phyloP scores from a whole-genome alignment of 1,140 invertebrate species.

The Oreohelix idahoensis region DNA sequence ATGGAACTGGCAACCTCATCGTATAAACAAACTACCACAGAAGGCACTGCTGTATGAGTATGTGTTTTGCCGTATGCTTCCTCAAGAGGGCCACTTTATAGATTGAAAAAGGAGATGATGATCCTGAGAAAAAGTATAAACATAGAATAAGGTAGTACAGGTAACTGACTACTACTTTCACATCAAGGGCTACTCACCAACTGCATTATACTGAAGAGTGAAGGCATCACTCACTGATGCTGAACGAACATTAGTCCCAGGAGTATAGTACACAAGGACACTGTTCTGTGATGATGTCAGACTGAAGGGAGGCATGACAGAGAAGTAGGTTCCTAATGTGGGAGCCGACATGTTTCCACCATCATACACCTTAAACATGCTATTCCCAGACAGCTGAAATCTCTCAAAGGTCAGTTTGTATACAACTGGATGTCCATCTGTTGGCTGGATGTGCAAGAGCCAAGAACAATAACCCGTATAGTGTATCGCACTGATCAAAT shows the following conservation, averaged over 20 bases:
- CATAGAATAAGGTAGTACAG: no score
- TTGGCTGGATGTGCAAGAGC: not conserved
- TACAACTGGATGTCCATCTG: not conserved
- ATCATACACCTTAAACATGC: not conserved
- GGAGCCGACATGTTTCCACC: not conserved
- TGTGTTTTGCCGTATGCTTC: no score
- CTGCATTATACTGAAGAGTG: not conserved
- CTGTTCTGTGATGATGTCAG: not conserved
- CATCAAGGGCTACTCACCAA: not conserved
- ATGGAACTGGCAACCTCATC: no score
- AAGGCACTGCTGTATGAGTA: no score
- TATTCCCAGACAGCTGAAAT: not conserved
- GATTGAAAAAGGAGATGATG: no score
- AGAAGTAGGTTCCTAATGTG: not conserved
- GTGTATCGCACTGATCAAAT: not conserved
- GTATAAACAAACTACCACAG: no score
- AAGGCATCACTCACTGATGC: not conserved
- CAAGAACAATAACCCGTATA: not conserved
- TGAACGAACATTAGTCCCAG: not conserved
- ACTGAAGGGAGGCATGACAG: not conserved
- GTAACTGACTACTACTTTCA: no score
- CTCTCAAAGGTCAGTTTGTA: not conserved
- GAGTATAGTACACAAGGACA: not conserved
- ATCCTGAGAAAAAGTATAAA: no score
- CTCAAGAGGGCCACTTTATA: no score